Percentiles rank a stretch among this genome's conserved stretches.
Evolutionary conservation across 1,140 invertebrate genomes (phyloP).

Genomic region (Daktulosphaira vitifoliae): DNA sequence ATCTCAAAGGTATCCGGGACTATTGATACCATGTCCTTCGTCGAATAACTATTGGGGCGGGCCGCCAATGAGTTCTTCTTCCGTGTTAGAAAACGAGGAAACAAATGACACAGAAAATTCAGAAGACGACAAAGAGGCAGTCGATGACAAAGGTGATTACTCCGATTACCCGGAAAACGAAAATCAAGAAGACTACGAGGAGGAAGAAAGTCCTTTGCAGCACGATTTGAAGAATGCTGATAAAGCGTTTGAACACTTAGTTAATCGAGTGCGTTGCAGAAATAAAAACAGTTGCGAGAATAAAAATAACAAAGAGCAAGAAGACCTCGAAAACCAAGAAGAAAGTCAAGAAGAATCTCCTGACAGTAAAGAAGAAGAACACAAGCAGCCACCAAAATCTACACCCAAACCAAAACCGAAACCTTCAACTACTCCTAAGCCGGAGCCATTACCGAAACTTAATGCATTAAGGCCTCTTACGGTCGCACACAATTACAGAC

Average conservation of each 20-base stretch:
- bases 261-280: constrained; percentile 4
- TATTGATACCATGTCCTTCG: constrained; percentile 24
- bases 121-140: neutral
- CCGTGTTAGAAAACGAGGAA: constrained; percentile 19
- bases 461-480: constrained; percentile 7
- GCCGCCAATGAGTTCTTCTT: neutral
- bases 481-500: constrained; percentile 30
- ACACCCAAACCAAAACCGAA: constrained; percentile 24
- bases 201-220: constrained; percentile 13
- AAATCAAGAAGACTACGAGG: constrained; percentile 33
- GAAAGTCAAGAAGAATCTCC: constrained; percentile 30
- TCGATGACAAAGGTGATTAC: constrained; percentile 46
- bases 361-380: constrained; percentile 20
- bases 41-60: neutral
- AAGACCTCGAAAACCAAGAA: constrained; percentile 37
- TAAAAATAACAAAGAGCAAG: constrained; percentile 37
- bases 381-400: neutral
- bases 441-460: constrained; percentile 4
- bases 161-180: constrained; percentile 28
- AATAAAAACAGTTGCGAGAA: neutral
- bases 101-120: neutral
- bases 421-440: constrained; percentile 7
- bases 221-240: constrained; percentile 34
- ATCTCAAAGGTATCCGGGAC: constrained; percentile 23
- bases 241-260: constrained; percentile 33